Conservation (phyloP, 2,888 invertebrate species). For the Ryuthela nishihirai region DNA sequence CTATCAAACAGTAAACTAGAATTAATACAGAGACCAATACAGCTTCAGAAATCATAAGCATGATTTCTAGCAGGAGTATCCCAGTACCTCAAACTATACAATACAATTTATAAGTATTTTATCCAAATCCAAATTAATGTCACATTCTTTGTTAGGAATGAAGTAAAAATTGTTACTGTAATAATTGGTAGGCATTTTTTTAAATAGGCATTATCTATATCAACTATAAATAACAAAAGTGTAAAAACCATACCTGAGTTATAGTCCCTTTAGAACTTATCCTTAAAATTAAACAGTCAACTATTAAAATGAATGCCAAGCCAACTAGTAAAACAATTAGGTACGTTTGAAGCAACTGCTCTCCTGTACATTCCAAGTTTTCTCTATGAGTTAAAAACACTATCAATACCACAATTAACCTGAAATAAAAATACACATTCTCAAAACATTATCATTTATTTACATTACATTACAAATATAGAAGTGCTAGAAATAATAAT, state of each 20-base stretch:
- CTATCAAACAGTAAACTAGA: too few species aligned
- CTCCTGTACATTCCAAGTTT: constrained; percentile 68
- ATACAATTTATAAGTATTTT: too few species aligned
- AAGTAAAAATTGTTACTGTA: too few species aligned
- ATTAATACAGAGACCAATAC: too few species aligned
- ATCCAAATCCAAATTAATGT: too few species aligned
- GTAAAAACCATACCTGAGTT: constrained; percentile 27
- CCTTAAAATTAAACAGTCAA: constrained; percentile 48
- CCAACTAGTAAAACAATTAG: constrained; percentile 59
- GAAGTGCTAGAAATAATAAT: not conserved
- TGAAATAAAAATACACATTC: constrained; percentile 53
- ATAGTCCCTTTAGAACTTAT: constrained; percentile 47
- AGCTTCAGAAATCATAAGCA: too few species aligned
- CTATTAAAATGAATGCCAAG: constrained; percentile 47
- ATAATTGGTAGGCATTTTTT: too few species aligned
- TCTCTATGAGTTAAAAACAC: constrained; percentile 63
- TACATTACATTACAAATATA: constrained; percentile 19
- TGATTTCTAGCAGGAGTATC: too few species aligned
- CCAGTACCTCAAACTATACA: too few species aligned
- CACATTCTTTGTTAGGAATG: too few species aligned
- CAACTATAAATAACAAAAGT: not conserved
- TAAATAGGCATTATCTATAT: too few species aligned
- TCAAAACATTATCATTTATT: too few species aligned
- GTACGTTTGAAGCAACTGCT: constrained; percentile 67
- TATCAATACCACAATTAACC: constrained; percentile 64